Base-by-base conservation (phyloP, 1,140 invertebrate species). In the Onthophagus taurus region DNA sequence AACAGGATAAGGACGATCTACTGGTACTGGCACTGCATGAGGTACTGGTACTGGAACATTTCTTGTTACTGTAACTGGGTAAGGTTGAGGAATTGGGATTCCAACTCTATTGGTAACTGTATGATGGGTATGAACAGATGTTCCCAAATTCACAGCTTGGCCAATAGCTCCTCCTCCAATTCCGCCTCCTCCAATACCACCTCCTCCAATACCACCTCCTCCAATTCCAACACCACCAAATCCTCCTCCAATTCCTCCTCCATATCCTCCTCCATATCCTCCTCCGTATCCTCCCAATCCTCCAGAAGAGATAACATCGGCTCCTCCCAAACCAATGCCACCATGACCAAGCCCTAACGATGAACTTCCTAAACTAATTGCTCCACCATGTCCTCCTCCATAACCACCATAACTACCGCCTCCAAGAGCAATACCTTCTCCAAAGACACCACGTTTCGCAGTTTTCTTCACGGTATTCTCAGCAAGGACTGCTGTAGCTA, bases 1-100 rank as follows among this genome's bases (percentile, higher is more conserved):
- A 2, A 70, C 65, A 16, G 68, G 67, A 37, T 56, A 54, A 4
- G 58, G 54, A 34, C 55, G 53, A 33, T 61, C 57, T 5, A 64
- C 59, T 41, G 55, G 59, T 1, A 63, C 59, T 31, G 59, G 48
- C 3, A 57, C 53, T 29, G 61, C 51, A 35, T 55, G 52, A 16
- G 54, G 50, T 12, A 62, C 57, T 16, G 50, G 53, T 14, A 60
- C 54, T 35, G 52, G 50, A 13, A 60, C 37, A n/a, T 45, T 41
- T 16, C 50, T 46, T 13, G 51, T 44, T 6, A 58, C 47, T 14
- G 53, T 43, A 3, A 57, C 54, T 36, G 56, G 50, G 23, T 53
- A 52, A 2, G 54, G 56, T 48, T 56, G 53, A 8, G 53, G 54
- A 8, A 53, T 35, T 31, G 49, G 53, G 9, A 55, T 45, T 39